These are phyloP conservation scores for Adoxophyes honmai DNA, from an alignment of 1,140 invertebrate species.

Conservation along the genomic window DNA sequence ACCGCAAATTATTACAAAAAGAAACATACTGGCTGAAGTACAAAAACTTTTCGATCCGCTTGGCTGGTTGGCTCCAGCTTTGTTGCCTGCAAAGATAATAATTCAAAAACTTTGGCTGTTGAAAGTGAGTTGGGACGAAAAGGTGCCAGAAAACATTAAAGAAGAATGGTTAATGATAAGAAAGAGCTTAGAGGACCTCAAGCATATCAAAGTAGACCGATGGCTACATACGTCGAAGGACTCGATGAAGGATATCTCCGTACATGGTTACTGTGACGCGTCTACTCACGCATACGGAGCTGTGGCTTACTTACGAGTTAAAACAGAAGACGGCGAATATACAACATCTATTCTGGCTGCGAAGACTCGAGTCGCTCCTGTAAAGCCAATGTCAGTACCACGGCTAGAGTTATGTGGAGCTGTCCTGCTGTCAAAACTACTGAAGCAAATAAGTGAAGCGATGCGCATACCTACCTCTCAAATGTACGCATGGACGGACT, in stretches of 20 bases:
- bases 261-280: conserved; percentile 23
- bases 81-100: conserved; percentile 61
- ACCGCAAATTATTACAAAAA: conserved; percentile 24
- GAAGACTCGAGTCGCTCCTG: not conserved
- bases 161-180: conserved; percentile 21
- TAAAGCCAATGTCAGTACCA: not conserved
- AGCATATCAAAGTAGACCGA: conserved; percentile 18
- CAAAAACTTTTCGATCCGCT: conserved; percentile 52
- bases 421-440: not conserved
- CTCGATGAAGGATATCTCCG: conserved; percentile 12
- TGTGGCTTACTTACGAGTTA: not conserved
- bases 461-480: conserved; percentile 14
- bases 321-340: not conserved
- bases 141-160: conserved; percentile 17
- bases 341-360: not conserved
- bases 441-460: conserved; percentile 1
- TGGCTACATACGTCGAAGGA: conserved; percentile 19
- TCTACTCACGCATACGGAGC: not conserved
- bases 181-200: conserved; percentile 16
- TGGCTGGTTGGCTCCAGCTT: conserved; percentile 58
- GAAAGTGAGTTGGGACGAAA: conserved; percentile 53
- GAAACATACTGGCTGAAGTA: conserved; percentile 27
- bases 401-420: not conserved
- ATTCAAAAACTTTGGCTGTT: conserved; percentile 64
- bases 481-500: conserved; percentile 45